A percentile compares a stretch with the other conserved stretches of the same genome.
Evolutionary conservation across 2,797 vertebrate genomes (phyloP).

Genomic region (Pitangus sulphuratus): DNA sequence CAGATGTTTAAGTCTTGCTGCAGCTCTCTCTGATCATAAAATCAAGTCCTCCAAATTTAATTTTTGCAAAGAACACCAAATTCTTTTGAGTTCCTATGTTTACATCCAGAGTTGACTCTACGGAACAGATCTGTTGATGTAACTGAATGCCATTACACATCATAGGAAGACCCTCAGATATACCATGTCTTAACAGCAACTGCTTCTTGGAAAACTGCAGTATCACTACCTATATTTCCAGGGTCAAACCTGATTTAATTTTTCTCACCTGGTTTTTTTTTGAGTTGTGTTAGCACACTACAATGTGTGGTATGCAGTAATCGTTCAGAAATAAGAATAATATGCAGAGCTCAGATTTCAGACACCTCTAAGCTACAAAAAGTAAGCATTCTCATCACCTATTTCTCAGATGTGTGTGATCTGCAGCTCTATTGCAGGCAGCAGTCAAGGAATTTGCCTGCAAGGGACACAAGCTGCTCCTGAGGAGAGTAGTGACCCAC

Average conservation of each 20-base stretch:
- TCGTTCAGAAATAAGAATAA: not conserved
- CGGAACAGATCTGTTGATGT: not conserved
- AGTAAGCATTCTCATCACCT: not conserved
- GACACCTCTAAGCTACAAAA: not conserved
- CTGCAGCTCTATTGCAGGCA: not conserved
- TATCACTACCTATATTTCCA: not conserved
- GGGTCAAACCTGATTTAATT: not conserved
- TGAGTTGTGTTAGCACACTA: not conserved
- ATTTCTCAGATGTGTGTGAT: not conserved
- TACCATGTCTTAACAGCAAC: not conserved
- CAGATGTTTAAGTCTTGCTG: not conserved
- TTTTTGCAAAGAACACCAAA: not conserved
- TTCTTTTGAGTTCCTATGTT: not conserved
- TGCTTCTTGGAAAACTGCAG: not conserved
- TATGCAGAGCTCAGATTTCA: not conserved
- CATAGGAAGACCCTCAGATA: not conserved
- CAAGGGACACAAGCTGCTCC: not conserved
- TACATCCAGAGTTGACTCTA: not conserved
- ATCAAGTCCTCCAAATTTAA: not conserved
- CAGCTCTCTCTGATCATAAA: not conserved
- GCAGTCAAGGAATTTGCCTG: not conserved
- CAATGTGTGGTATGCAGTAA: accelerated
- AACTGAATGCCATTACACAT: not conserved
- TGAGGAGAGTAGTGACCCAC: not conserved
- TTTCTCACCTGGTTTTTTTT: not conserved